A percentile compares a stretch with the other conserved stretches of the same genome.
phyloP scores from a whole-genome alignment of 2,797 vertebrate species.

The Sebastiscus albofasciatus region DNA sequence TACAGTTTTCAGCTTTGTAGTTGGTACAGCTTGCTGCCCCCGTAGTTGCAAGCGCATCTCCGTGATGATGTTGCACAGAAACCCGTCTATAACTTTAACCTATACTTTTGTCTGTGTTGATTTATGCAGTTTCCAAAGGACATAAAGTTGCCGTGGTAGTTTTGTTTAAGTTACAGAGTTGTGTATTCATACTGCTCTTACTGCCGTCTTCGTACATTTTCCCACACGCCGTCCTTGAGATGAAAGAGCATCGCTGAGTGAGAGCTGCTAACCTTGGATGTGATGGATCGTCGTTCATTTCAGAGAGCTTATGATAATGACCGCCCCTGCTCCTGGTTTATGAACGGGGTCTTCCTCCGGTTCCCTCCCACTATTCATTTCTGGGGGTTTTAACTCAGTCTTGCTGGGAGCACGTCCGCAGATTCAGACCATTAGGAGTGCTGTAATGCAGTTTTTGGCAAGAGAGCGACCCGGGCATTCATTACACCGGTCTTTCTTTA shows the following conservation, averaged over 20 bases:
- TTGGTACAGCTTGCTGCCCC: no score
- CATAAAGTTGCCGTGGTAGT: not conserved
- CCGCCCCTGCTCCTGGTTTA: conserved; percentile 20
- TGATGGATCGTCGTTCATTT: conserved; percentile 49
- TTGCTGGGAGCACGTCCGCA: conserved; percentile 25
- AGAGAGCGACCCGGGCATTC: conserved; percentile 44
- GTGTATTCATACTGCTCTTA: not conserved
- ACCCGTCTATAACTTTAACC: not conserved
- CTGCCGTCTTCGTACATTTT: not conserved
- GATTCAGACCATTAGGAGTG: conserved; percentile 60
- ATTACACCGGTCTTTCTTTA: conserved; percentile 62
- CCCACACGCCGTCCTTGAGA: conserved; percentile 1
- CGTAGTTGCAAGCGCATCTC: no score
- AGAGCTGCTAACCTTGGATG: conserved; percentile 35
- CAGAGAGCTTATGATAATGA: conserved; percentile 40
- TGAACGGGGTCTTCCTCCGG: conserved; percentile 31
- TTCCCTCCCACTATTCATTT: conserved; percentile 32
- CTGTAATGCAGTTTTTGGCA: conserved; percentile 76
- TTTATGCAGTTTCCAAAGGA: not conserved
- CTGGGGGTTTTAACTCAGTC: conserved; percentile 48
- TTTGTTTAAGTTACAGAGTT: not conserved
- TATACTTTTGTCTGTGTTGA: not conserved
- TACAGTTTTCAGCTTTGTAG: no score
- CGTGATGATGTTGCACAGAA: no score
- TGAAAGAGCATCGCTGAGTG: conserved; percentile 21